phyloP scores from a whole-genome alignment of 2,888 invertebrate genomes.

The Lasioglossum marginatum region DNA sequence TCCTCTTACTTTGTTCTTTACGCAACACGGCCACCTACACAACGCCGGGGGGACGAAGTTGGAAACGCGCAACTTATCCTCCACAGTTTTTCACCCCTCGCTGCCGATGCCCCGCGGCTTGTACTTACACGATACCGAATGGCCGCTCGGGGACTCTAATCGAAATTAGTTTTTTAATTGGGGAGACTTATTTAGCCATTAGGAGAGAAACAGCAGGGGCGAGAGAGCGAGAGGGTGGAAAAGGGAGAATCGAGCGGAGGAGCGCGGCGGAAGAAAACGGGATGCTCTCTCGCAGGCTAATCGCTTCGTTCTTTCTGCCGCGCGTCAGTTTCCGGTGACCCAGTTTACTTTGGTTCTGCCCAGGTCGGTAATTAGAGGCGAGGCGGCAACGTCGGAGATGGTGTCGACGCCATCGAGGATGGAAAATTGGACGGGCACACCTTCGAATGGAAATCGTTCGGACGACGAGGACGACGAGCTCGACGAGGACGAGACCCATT shows the following conservation, averaged over 20 bases:
- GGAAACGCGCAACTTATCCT: background rate
- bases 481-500: conserved; percentile 21
- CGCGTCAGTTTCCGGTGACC: conserved; percentile 45
- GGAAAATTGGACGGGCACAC: background rate
- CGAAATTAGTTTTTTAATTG: conserved; percentile 84
- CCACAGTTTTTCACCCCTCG: conserved; percentile 61
- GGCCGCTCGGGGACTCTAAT: conserved; percentile 81
- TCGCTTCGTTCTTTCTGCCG: conserved; percentile 29
- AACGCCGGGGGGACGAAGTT: background rate
- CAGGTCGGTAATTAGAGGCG: conserved; percentile 14
- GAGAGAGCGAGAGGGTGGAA: background rate
- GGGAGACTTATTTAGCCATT: conserved; percentile 82
- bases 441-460: background rate
- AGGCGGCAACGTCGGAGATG: background rate
- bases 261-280: background rate
- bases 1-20: conserved; percentile 29
- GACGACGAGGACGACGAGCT: background rate
- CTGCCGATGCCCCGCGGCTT: conserved; percentile 62
- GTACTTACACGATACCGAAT: conserved; percentile 77
- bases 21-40: background rate
- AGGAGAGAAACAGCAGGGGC: conserved; percentile 50
- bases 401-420: background rate
- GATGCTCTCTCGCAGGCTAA: background rate
- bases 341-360: conserved; percentile 10
- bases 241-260: background rate